phyloP scores from a whole-genome alignment of 2,113 vertebrate species.

The Artemisiospiza belli region DNA sequence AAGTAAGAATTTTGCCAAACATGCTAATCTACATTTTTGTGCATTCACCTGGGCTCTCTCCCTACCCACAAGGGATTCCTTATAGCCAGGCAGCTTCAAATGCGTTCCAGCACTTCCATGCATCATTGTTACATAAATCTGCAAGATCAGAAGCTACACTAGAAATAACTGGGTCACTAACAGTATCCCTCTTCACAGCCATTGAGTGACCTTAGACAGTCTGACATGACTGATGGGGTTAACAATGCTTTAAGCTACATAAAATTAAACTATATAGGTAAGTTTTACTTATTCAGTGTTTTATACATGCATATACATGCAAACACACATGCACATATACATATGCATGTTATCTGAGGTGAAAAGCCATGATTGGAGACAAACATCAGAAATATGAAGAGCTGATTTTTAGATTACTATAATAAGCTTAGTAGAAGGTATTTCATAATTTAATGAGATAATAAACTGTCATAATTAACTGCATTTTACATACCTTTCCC shows the following conservation, averaged over 20 bases:
- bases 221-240: background rate
- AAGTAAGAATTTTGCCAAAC: background rate
- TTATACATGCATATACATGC: background rate
- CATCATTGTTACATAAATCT: background rate
- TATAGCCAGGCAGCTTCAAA: background rate
- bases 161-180: background rate
- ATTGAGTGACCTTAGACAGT: background rate
- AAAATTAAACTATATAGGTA: background rate
- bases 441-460: constrained; percentile 28
- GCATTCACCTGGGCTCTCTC: background rate
- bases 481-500: background rate
- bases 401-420: background rate
- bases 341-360: background rate
- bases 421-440: background rate
- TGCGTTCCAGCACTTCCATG: background rate
- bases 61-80: background rate
- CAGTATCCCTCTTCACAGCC: background rate
- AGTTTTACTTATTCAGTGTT: background rate
- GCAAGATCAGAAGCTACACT: background rate
- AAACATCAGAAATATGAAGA: background rate
- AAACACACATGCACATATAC: background rate
- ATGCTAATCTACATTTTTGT: background rate
- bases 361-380: background rate
- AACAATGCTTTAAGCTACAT: background rate
- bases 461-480: constrained; percentile 15